Conservation (phyloP, 2,888 invertebrate genomes). For the Chorisops tibialis region DNA sequence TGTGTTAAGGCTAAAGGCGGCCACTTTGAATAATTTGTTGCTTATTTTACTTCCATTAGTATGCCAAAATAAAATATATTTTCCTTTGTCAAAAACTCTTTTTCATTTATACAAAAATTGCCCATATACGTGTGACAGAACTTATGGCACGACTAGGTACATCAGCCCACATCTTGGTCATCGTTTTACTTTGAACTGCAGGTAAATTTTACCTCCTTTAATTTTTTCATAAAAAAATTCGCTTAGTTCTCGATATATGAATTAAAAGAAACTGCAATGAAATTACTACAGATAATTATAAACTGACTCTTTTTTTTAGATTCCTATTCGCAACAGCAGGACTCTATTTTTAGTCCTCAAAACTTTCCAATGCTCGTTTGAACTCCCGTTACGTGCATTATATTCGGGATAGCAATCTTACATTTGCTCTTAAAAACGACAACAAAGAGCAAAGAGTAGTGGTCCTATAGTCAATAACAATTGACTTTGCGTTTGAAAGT, state of each 20-base stretch:
- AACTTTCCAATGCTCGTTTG: constrained; percentile 89
- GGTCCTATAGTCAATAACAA: no score
- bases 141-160: no score
- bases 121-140: no score
- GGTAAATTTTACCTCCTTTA: constrained; percentile 36
- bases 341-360: constrained; percentile 93
- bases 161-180: constrained; percentile 98
- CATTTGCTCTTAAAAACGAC: constrained; percentile 71
- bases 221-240: background rate
- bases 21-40: no score
- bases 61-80: no score
- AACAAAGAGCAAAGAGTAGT: no score
- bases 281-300: constrained; percentile 1
- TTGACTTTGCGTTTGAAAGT: no score
- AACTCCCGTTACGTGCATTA: constrained; percentile 98
- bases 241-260: background rate
- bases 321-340: constrained; percentile 97
- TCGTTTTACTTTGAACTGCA: constrained; percentile 94
- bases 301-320: constrained; percentile 57
- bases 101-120: no score
- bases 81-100: no score
- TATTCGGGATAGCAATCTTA: constrained; percentile 93
- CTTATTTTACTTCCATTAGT: no score
- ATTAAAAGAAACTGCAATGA: background rate
- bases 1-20: no score